phyloP scores from a whole-genome alignment of 2,888 invertebrate genomes.

The Cerceris ruficornis region DNA sequence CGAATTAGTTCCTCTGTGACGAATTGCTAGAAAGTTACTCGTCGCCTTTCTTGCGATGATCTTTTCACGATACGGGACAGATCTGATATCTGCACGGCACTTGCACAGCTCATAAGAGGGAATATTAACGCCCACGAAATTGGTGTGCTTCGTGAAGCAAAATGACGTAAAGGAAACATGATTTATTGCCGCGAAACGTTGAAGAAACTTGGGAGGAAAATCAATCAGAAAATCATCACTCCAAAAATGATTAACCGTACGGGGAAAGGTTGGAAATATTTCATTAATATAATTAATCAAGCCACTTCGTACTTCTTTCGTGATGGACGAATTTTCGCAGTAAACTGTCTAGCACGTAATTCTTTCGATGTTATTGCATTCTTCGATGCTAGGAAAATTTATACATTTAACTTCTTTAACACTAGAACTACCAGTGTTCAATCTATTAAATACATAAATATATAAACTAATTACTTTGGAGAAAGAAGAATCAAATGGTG shows the following conservation, averaged over 20 bases:
- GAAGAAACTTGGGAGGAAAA: neutral
- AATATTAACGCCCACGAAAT: neutral
- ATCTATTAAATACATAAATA: too few relatives aligned
- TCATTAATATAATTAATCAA: constrained; percentile 19
- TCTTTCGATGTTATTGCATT: too few relatives aligned
- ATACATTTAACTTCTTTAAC: too few relatives aligned
- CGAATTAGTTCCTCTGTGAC: neutral
- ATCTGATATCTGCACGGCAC: neutral
- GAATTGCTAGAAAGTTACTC: constrained; percentile 17
- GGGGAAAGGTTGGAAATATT: neutral
- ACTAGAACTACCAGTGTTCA: too few relatives aligned
- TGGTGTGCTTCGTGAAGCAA: neutral
- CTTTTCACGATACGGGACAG: neutral
- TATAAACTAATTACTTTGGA: too few relatives aligned
- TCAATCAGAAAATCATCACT: constrained; percentile 1
- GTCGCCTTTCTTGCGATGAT: constrained; percentile 3
- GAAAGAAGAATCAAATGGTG: too few relatives aligned
- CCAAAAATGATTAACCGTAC: neutral
- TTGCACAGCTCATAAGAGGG: neutral
- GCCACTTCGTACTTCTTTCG: neutral
- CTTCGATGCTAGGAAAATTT: too few relatives aligned
- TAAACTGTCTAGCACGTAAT: too few relatives aligned
- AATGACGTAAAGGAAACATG: constrained; percentile 4
- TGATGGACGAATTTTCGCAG: neutral
- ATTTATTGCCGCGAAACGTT: neutral